Evolutionary conservation across 2,888 invertebrate genomes (phyloP).

Genomic region (Caenorhabditis afra): DNA sequence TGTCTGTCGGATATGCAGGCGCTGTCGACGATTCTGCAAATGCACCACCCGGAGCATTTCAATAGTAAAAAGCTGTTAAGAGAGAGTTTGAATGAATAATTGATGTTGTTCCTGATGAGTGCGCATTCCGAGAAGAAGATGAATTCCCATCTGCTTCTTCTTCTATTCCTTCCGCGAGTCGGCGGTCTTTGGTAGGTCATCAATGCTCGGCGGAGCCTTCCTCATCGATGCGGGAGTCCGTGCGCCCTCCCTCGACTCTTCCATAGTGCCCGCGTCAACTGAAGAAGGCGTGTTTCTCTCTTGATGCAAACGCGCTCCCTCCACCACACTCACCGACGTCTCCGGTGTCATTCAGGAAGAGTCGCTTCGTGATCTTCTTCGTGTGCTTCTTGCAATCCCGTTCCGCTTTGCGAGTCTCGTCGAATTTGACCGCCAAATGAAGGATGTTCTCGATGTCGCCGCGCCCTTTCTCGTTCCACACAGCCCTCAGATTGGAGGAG

Average conservation of each 20-base stretch:
- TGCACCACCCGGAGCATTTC: conserved; percentile 7
- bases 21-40: conserved; percentile 11
- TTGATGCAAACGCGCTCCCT: not conserved
- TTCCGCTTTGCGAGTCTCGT: not conserved
- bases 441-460: conserved; percentile 39
- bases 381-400: conserved; percentile 10
- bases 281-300: not conserved
- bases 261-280: not conserved
- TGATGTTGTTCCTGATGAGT: not conserved
- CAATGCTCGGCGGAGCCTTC: not conserved
- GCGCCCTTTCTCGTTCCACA: conserved; percentile 38
- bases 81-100: conserved; percentile 33
- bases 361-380: not conserved
- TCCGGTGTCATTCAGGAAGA: conserved; percentile 35
- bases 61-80: conserved; percentile 33
- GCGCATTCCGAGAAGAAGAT: not conserved
- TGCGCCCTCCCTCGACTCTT: not conserved
- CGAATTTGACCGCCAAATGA: conserved; percentile 27
- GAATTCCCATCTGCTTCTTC: too few relatives aligned
- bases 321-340: conserved; percentile 38
- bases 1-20: conserved; percentile 25
- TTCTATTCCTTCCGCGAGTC: not conserved
- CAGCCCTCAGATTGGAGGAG: conserved; percentile 8
- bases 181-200: conserved; percentile 34
- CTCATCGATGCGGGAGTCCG: not conserved